Evolutionary conservation across 2,113 vertebrate species (phyloP), one percentile per base, ranked within the genome.

Genomic region (Toxostoma redivivum): DNA sequence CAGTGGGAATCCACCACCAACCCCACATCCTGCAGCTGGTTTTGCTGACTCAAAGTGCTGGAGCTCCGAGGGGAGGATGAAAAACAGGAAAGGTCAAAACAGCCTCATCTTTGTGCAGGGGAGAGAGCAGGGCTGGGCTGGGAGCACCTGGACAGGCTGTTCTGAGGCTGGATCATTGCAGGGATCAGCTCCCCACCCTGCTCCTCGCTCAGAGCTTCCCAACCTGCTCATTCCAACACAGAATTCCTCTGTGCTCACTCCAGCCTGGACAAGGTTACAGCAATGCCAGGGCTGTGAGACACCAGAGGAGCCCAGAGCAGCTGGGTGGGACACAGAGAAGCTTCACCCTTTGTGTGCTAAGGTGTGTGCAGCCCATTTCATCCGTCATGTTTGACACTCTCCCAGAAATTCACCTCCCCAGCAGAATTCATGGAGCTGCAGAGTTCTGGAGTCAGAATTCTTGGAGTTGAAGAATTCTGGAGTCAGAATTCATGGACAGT

Each of bases 61-160:
- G 50, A 77, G 67, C 71, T 21, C 47, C 2, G n/a, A 82, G 62
- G 66, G 53, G 40, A 92, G 73, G 50, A 18, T 31, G 62, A 11
- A 94, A 88, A 92, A 61, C 72, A 61, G 72, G 64, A 73, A 88
- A 91, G 76, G 86, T 69, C 89, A 33, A 30, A 91, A 37, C 54
- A 91, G 86, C 15, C 48, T 22, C 10, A 21, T 28, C 56, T 71
- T 22, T 67, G 91, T 85, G 7, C 4, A 12, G 67, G 37, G 62
- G 25, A 88, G 71, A 42, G 73, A 69, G 69, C 90, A 76, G 70
- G 70, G 88, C 81, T 71, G 77, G 80, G 45, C 47, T 45, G 67
- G 80, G 81, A 91, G 78, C 85, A 91, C 81, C 92, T 93, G 88
- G 31, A 80, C 82, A 40, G 45, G 17, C 20, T 66, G 88, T 65